These are phyloP conservation scores for Trematomus bernacchii DNA, from an alignment of 2,797 vertebrate species.

Conservation along the genomic window DNA sequence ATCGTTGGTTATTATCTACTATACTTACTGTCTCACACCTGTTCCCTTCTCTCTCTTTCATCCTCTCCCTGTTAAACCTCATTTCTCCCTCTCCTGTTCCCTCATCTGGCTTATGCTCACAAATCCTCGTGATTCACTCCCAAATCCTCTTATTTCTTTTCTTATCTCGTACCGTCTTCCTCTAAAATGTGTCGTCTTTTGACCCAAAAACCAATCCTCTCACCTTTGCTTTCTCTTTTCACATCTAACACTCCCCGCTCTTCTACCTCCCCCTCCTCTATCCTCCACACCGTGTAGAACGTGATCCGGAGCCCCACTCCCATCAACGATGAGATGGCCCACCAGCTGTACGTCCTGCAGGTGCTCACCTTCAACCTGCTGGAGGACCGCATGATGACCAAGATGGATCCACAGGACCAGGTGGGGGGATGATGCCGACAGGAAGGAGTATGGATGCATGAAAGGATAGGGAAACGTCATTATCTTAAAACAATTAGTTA, in stretches of 20 bases:
- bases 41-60: constrained; percentile 37
- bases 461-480: too few species aligned
- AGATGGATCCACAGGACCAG: constrained; percentile 99
- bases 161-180: constrained; percentile 28
- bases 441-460: not conserved
- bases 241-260: constrained; percentile 12
- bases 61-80: constrained; percentile 29
- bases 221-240: constrained; percentile 20
- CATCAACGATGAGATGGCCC: constrained; percentile 98
- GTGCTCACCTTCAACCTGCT: constrained; percentile 96
- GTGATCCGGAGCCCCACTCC: constrained; percentile 90
- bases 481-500: not conserved
- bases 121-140: constrained; percentile 50
- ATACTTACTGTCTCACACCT: constrained; percentile 50
- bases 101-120: constrained; percentile 27
- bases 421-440: constrained; percentile 69
- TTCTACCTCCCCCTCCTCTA: not conserved
- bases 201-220: constrained; percentile 17
- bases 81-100: constrained; percentile 32
- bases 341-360: constrained; percentile 98
- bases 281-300: constrained; percentile 50
- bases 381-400: constrained; percentile 99
- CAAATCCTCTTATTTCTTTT: constrained; percentile 54
- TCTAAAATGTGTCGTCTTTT: constrained; percentile 46
- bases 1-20: constrained; percentile 49